Base-by-base conservation (phyloP, 2,797 vertebrate genomes). In the Pygocentrus nattereri region DNA sequence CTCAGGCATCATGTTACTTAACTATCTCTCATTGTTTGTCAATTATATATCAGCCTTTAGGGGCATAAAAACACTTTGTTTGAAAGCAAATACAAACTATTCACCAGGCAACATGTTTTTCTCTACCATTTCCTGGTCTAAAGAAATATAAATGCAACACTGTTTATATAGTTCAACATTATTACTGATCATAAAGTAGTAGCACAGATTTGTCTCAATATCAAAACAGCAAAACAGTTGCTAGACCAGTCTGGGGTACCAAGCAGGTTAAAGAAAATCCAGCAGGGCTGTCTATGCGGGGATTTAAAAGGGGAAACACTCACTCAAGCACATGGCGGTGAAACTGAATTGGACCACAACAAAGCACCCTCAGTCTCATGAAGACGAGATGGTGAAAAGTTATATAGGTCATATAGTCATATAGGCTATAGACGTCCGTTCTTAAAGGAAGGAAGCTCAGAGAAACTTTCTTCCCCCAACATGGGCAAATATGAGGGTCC, bases 301-400 rank as follows among this genome's bases (percentile, higher is more conserved):
- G 8, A 15, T 27, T 0, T 2, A 0, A 10, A 19, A 15, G 13
- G 8, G 15, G 1, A 49, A 18, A 27, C n/a, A n/a, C 23, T 5
- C 23, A 13, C 62, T 38, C 62, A 34, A 8, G 31, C 18, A 44
- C 41, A 25, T 12, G 3, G 34, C 15, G 41, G 34, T 21, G 65
- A 47, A 69, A 69, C 65, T 69, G 65, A 69, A 25, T 69, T 25
- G 49, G 23, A 49, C 67, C 41, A 49, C 67, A 69, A 25, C 12
- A 69, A 69, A 69, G 67, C 38, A 44, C n/a, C 21, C n/a, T 21
- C 27, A 21, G 31, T 67, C 18, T 38, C 12, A 0, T 12, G 34
- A 18, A 30, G 5, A 64, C 18, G 5, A 7, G 2, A 18, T 49
- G 15, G 27, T 5, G 58, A 30, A 61, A 58, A 52, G 18, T 18